phyloP scores from a whole-genome alignment of 2,113 vertebrate species.

The Nothobranchius kuhntae region DNA sequence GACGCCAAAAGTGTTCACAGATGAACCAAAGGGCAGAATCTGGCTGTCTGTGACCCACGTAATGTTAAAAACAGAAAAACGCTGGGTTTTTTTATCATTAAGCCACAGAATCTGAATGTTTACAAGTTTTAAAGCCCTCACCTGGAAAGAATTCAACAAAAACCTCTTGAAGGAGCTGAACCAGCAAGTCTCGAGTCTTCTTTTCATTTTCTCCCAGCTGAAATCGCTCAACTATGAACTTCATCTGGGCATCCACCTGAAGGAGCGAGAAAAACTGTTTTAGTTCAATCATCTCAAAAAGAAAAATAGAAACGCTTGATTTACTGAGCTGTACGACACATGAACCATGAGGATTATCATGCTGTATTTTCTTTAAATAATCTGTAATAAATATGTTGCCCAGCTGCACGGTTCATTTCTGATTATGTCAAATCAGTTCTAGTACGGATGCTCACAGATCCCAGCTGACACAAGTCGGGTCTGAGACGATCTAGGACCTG shows the following conservation, averaged over 20 bases:
- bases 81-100: background rate
- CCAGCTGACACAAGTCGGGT: conserved; percentile 74
- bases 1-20: conserved; percentile 87
- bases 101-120: background rate
- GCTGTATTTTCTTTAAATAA: background rate
- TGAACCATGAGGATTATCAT: too few species aligned
- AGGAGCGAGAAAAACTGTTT: background rate
- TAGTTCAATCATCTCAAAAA: background rate
- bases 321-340: background rate
- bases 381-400: background rate
- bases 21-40: conserved; percentile 88
- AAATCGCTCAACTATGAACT: conserved; percentile 78
- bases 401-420: background rate
- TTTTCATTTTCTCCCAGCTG: conserved; percentile 85
- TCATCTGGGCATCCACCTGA: conserved; percentile 86
- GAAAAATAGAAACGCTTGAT: background rate
- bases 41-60: conserved; percentile 79
- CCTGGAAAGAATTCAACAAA: conserved; percentile 91
- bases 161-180: conserved; percentile 88
- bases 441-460: conserved; percentile 72
- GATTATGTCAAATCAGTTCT: background rate
- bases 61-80: background rate
- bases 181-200: conserved; percentile 80
- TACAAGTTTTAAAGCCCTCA: conserved; percentile 35
- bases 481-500: conserved; percentile 74